phyloP scores from a whole-genome alignment of 2,113 vertebrate genomes.

The Cyphomyrus plagiostoma region DNA sequence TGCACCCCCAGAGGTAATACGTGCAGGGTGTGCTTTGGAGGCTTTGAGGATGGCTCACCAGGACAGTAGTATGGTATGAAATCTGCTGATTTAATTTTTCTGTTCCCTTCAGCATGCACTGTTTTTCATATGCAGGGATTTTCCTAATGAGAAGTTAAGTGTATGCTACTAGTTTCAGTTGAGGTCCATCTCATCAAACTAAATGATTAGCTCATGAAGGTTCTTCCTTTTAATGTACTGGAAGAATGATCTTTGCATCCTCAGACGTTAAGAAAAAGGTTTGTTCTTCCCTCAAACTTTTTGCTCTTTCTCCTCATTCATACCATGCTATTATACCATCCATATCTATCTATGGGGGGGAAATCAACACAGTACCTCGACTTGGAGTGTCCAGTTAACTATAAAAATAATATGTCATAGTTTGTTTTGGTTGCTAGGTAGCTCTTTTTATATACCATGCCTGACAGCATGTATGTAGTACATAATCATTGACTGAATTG shows the following conservation, averaged over 20 bases:
- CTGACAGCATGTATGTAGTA: neutral
- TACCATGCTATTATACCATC: neutral
- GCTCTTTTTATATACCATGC: neutral
- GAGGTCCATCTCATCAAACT: neutral
- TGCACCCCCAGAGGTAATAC: neutral
- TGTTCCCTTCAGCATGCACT: neutral
- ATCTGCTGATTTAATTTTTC: neutral
- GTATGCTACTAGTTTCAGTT: neutral
- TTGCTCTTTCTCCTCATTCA: neutral
- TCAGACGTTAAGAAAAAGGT: neutral
- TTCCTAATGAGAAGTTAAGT: neutral
- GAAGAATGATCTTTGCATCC: neutral
- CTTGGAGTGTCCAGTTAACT: neutral
- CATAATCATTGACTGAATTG: neutral
- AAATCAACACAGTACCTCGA: neutral
- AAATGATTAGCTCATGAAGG: neutral
- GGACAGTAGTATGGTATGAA: neutral
- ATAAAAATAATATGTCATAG: neutral
- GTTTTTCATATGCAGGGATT: neutral
- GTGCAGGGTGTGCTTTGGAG: neutral
- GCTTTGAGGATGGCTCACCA: neutral
- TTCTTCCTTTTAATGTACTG: neutral
- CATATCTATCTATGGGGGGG: neutral
- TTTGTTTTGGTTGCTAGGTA: neutral
- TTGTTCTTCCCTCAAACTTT: neutral